Evolutionary conservation across 2,888 invertebrate genomes (phyloP), one percentile per base, ranked within the genome.

Genomic region (Tachystola acroxantha): DNA sequence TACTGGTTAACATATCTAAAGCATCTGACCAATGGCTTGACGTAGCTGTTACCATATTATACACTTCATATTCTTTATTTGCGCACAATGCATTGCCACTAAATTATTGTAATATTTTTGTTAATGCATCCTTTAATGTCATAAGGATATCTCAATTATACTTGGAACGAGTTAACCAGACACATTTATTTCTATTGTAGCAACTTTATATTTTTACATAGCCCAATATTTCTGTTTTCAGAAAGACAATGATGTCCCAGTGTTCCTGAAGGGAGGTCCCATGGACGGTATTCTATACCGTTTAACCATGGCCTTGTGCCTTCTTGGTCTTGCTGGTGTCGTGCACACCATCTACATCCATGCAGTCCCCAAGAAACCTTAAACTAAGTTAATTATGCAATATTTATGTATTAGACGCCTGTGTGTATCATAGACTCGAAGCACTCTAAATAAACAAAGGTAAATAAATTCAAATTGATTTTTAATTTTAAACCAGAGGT

Each of bases 231-330:
- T 3, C 22, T 35, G 7, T 24, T 6, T 30, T 26, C 16, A 91
- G 90, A 77, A 79, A 70, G 88, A 89, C 4, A 87, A 91, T 72
- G 89, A 88, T 43, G 53, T 84, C 3, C 90, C 90, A 0, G 82
- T 91, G 2, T 88, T 88, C 74, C 64, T 91, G 53, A 91, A 91
- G 62, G 89, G 86, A 16, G 91, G 91, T 32, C 68, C 88, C 1
- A 36, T 70, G 5, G 91, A 91, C 46, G 77, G 53, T 42, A 48
- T 89, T 9, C 55, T 90, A 36, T 84, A 81, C 57, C 79, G 81
- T 13, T 32, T 81, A 7, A 86, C 87, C n/a, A 42, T 82, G 61
- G 64, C 64, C 32, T 64, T 87, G 31, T 78, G 85, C 41, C 46
- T 77, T 20, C 42, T 73, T 9, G 88, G 84, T 4, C 36, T 88